Percentiles rank a stretch among this genome's conserved stretches.
These are phyloP conservation scores for Fistularia commersonii DNA, from an alignment of 2,797 vertebrate genomes.

Conservation along the genomic window DNA sequence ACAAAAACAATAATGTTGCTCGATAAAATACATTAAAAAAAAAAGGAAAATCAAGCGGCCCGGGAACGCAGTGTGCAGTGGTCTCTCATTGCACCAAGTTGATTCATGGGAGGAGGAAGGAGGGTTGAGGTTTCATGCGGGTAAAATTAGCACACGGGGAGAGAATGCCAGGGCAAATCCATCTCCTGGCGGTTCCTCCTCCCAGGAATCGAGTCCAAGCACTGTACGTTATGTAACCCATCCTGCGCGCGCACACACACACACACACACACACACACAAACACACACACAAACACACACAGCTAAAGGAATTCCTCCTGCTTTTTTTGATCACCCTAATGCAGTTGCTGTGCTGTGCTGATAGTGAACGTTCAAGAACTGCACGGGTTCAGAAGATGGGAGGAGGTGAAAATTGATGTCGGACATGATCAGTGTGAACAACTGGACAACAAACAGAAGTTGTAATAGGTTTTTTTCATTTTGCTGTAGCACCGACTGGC, in stretches of 20 bases:
- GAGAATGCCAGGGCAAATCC: conserved; percentile 21
- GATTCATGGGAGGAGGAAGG: conserved; percentile 4
- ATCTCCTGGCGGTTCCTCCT: conserved; percentile 18
- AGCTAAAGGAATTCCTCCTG: conserved; percentile 6
- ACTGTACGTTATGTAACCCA: conserved; percentile 29
- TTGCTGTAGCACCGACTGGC: no score
- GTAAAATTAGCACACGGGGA: conserved; percentile 67
- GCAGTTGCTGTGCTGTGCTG: neutral
- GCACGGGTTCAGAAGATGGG: no score
- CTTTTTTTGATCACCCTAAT: conserved; percentile 8
- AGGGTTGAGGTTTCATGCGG: conserved; percentile 40
- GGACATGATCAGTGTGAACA: no score
- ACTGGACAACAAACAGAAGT: no score
- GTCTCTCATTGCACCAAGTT: conserved; percentile 1
- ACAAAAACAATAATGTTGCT: neutral
- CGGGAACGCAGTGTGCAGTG: conserved; percentile 40
- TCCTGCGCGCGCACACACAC: neutral
- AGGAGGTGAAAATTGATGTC: no score
- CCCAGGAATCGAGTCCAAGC: neutral
- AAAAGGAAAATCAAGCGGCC: neutral
- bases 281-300: neutral
- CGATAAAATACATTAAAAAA: neutral
- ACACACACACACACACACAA: neutral
- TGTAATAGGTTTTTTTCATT: no score
- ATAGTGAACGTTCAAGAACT: no score